Percentiles rank a stretch among this genome's conserved stretches.
Evolutionary conservation across 1,140 invertebrate genomes (phyloP).

Genomic region (Achatina immaculata): DNA sequence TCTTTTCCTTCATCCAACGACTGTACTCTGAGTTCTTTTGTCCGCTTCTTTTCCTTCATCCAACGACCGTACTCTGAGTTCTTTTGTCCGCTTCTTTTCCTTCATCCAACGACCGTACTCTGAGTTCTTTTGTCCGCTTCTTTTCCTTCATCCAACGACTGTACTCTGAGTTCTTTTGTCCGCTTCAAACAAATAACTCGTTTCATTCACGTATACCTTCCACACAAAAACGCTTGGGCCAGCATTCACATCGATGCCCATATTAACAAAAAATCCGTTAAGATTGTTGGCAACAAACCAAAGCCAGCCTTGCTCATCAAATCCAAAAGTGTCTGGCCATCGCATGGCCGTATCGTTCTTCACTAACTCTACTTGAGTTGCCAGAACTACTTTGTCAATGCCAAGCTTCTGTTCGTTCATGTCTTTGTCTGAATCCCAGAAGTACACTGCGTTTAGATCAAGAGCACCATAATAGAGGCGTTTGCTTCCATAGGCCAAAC

Average conservation of each 20-base stretch:
- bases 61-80: no score
- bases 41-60: no score
- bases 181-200: conserved; percentile 36
- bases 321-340: conserved; percentile 49
- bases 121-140: neutral
- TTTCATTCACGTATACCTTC: conserved; percentile 49
- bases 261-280: conserved; percentile 39
- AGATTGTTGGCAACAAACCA: conserved; percentile 51
- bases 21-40: no score
- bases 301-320: conserved; percentile 46
- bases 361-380: conserved; percentile 23
- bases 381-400: conserved; percentile 41
- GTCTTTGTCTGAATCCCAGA: conserved; percentile 5
- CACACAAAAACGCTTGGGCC: conserved; percentile 40
- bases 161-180: neutral
- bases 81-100: no score
- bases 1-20: no score
- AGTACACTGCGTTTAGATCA: conserved; percentile 42
- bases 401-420: conserved; percentile 18
- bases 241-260: conserved; percentile 34
- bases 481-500: conserved; percentile 44
- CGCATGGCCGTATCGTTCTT: conserved; percentile 41
- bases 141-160: conserved; percentile 7
- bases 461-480: conserved; percentile 45
- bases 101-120: neutral